A percentile compares a stretch with the other conserved stretches of the same genome.
Evolutionary conservation across 2,113 vertebrate genomes (phyloP).

Genomic region (Felis catus): F.catus_Fca126_mat1.0 CM031414.1:47188501-47189000

Average conservation of each 20-base stretch:
- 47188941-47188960: neutral
- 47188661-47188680: neutral
- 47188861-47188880: neutral
- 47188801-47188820: too few species aligned
- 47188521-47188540: neutral
- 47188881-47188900: neutral
- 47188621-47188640: neutral
- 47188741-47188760: neutral
- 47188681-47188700: neutral
- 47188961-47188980: neutral
- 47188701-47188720: neutral
- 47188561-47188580: neutral
- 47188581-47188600: neutral
- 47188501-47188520: neutral
- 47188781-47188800: too few species aligned
- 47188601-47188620: neutral
- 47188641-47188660: neutral
- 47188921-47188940: neutral
- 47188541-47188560: neutral
- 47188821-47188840: neutral
- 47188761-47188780: neutral
- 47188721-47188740: neutral
- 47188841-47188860: neutral
- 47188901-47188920: neutral
- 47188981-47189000: neutral